Evolutionary conservation across 2,888 invertebrate genomes (phyloP).

Genomic region (Pachymerium ferrugineum): DNA sequence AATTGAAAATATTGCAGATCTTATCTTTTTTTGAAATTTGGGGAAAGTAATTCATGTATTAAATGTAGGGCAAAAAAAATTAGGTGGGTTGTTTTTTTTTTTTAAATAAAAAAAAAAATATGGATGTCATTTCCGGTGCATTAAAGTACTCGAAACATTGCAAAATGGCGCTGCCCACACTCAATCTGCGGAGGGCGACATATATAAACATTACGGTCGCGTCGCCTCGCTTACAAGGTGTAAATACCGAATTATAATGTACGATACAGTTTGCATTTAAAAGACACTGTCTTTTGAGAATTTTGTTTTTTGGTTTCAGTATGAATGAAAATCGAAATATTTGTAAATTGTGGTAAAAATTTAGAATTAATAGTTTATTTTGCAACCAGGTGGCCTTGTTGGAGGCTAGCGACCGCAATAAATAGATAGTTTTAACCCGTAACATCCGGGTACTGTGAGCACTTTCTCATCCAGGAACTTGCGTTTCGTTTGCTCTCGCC

Average conservation of each 20-base stretch:
- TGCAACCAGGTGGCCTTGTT: background rate
- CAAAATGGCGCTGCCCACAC: background rate
- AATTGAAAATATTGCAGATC: too few species aligned
- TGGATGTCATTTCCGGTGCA: background rate
- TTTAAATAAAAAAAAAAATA: background rate
- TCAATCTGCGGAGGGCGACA: background rate
- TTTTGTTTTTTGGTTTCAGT: too few species aligned
- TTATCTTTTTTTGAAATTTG: too few species aligned
- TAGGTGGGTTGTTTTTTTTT: too few species aligned
- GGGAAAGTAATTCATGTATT: too few species aligned
- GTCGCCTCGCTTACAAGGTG: background rate
- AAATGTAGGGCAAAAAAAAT: too few species aligned
- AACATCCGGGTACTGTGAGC: background rate
- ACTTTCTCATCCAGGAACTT: background rate
- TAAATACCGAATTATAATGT: too few species aligned
- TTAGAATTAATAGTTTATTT: background rate
- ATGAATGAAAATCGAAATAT: background rate
- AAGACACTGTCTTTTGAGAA: too few species aligned
- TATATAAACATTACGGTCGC: background rate
- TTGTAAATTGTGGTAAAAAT: background rate
- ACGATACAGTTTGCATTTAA: too few species aligned
- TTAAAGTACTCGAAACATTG: background rate
- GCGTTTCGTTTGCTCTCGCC: background rate
- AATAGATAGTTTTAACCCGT: background rate
- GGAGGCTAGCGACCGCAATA: background rate